phyloP scores from a whole-genome alignment of 2,888 invertebrate species.

The Eumacrocentrus americanus region DNA sequence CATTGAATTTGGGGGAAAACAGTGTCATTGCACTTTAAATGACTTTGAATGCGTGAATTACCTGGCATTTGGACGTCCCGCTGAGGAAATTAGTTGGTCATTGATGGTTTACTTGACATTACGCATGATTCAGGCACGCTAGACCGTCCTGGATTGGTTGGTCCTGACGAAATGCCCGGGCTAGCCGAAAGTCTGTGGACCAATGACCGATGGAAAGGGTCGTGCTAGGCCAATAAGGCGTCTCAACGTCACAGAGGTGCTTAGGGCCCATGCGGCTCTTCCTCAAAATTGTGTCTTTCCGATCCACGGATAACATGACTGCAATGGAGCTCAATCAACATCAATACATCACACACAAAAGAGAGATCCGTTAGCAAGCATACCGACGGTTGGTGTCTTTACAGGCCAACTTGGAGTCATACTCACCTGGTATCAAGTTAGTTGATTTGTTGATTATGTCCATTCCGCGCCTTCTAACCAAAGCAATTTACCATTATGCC shows the following conservation, averaged over 20 bases:
- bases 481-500: conserved; percentile 32
- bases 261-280: conserved; percentile 61
- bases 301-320: conserved; percentile 55
- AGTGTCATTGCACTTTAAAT: conserved; percentile 50
- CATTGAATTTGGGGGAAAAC: conserved; percentile 59
- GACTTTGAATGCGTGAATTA: conserved; percentile 9
- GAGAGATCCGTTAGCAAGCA: too few relatives aligned
- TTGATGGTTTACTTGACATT: conserved; percentile 8
- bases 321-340: conserved; percentile 29
- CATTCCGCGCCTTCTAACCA: conserved; percentile 57
- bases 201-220: conserved; percentile 56
- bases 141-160: conserved; percentile 9
- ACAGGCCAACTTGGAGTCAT: conserved; percentile 31
- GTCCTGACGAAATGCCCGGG: conserved; percentile 51
- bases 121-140: neutral
- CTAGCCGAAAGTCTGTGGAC: conserved; percentile 44
- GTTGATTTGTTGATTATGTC: conserved; percentile 62
- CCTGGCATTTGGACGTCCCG: neutral
- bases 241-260: conserved; percentile 53
- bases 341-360: neutral
- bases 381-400: neutral
- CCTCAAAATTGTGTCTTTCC: conserved; percentile 62
- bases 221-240: conserved; percentile 54
- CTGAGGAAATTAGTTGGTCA: conserved; percentile 32
- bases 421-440: conserved; percentile 48